These are phyloP conservation scores for Cinclus cinclus DNA, from an alignment of 2,113 vertebrate species.

Conservation along the genomic window DNA sequence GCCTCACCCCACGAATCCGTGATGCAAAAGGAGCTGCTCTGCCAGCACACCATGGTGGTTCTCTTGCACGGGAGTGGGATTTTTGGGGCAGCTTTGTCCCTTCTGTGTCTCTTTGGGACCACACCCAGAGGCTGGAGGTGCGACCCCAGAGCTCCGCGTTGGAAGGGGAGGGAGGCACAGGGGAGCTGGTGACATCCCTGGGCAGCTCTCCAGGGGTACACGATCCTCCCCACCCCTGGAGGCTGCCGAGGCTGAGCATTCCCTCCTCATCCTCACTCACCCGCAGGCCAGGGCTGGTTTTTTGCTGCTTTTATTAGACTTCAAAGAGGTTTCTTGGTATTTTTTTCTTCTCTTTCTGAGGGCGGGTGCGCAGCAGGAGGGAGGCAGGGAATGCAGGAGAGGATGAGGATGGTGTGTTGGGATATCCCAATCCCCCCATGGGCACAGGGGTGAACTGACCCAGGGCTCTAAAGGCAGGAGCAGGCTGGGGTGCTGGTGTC, in stretches of 20 bases:
- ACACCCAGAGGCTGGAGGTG: accelerated
- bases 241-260: not conserved
- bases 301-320: constrained; percentile 12
- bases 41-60: accelerated
- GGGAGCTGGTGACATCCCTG: not conserved
- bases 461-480: not conserved
- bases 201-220: not conserved
- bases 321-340: too few species aligned
- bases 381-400: not conserved
- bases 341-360: not conserved
- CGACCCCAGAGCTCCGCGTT: accelerated
- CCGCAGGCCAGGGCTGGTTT: not conserved
- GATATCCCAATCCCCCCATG: not conserved
- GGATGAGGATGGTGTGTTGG: not conserved
- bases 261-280: not conserved
- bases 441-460: not conserved
- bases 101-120: not conserved
- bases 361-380: not conserved
- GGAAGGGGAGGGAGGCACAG: not conserved
- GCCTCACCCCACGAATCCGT: accelerated
- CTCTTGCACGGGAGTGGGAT: not conserved
- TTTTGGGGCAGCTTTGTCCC: not conserved
- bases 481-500: not conserved
- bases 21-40: not conserved
- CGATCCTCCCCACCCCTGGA: not conserved